Conservation (phyloP, 1,140 invertebrate species). For the Acromyrmex echinatior region DNA sequence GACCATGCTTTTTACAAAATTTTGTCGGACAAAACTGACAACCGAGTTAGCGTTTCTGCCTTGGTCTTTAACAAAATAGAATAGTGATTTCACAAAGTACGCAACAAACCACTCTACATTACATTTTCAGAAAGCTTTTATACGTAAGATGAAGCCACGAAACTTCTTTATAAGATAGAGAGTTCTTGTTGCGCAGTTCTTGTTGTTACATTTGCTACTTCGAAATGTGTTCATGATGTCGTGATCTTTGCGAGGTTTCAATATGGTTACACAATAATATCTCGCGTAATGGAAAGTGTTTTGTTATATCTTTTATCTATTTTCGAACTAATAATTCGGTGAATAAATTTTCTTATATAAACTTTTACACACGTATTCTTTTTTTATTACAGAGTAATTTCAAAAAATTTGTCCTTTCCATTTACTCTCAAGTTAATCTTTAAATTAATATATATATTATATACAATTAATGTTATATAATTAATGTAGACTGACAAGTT, state of each 20-base stretch:
- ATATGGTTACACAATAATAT: neutral
- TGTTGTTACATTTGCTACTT: conserved; percentile 14
- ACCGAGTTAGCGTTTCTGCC: neutral
- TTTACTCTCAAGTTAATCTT: neutral
- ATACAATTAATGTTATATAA: neutral
- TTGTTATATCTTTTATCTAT: neutral
- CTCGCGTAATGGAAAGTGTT: neutral
- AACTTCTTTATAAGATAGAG: conserved; percentile 28
- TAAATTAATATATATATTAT: neutral
- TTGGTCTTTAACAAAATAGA: neutral
- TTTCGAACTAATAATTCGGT: neutral
- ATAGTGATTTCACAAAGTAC: conserved; percentile 13
- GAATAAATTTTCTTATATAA: neutral
- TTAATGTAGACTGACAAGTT: too few species aligned
- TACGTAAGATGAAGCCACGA: neutral
- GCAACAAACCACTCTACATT: neutral
- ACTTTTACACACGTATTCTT: neutral
- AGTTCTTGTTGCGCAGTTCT: neutral
- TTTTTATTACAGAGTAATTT: neutral
- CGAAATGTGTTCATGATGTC: neutral
- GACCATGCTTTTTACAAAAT: neutral
- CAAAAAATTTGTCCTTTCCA: neutral
- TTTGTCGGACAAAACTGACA: neutral
- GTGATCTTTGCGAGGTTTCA: neutral
- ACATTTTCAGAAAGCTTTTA: conserved; percentile 44